Base-by-base conservation (phyloP, 2,888 invertebrate genomes). In the Schrankia costaestrigalis region DNA sequence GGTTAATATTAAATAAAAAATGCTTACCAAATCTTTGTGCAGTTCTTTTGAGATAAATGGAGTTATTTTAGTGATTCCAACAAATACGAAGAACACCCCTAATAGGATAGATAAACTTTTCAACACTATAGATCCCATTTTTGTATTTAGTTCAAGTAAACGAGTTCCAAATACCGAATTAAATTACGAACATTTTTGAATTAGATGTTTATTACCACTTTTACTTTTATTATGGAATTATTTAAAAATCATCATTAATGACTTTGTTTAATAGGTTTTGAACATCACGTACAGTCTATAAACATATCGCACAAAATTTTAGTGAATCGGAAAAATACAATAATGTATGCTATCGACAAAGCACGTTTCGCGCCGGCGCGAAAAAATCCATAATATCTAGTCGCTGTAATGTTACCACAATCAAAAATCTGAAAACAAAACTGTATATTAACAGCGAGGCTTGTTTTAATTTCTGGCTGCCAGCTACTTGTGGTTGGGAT, bases 31-130 rank as follows among this genome's bases (percentile, higher is more conserved):
- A 88, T 98, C 97, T 90, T 96, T 97, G 80, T 98, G 97, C 46
- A 98, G 91, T 83, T 98, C 98, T 89, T 96, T 96, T 64, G 96
- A 97, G 54, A 98, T 92, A 63, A 94, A 91, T 52, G 97, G 96
- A 46, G 97, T 95, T 47, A 98, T 84, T 88, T 98, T 98, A 70
- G 98, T 93, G 39, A 95, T 93, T 39, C 98, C 98, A 53, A 97
- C 96, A 77, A 98, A 97, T 69, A 98, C 93, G 80, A 98, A 98
- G 89, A 98, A 98, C 63, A 97, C 89, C 43, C 98, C 98, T 71
- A 98, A 89, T 31, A 98, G 91, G 63, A 98, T 89, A 30, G 97
- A 97, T 63, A 98, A 90, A 72, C 97, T 96, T 84, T 93, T 95
- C 46, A 98, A 84, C 57, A 97, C 97, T 64, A 97, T 93, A 55